Conservation (phyloP, 2,888 invertebrate species). For the Diogma glabrata region DNA sequence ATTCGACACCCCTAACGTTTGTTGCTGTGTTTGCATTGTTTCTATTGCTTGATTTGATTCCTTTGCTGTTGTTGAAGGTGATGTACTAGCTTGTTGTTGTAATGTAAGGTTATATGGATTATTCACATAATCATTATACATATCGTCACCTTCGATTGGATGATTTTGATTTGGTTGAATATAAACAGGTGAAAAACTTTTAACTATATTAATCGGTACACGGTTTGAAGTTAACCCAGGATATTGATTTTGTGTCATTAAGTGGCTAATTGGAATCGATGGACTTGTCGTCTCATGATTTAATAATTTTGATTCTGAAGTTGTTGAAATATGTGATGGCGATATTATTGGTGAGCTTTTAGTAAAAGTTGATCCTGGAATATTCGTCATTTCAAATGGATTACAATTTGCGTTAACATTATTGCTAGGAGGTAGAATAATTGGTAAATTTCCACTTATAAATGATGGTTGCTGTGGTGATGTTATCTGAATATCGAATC, state of each 20-base stretch:
- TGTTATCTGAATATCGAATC: slow-evolving; percentile 30
- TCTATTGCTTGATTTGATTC: not conserved
- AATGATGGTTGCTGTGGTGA: slow-evolving; percentile 17
- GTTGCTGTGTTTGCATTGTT: slow-evolving; percentile 12
- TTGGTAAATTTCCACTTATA: slow-evolving; percentile 4
- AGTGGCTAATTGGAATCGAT: slow-evolving; percentile 31
- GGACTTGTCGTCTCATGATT: slow-evolving; percentile 13
- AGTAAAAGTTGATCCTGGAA: slow-evolving; percentile 10
- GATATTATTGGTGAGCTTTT: no score
- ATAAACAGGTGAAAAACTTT: slow-evolving; percentile 32
- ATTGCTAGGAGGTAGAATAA: not conserved
- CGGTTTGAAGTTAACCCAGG: slow-evolving; percentile 27
- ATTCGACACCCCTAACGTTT: slow-evolving; percentile 30
- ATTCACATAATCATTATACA: slow-evolving; percentile 33
- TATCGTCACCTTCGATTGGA: slow-evolving; percentile 25
- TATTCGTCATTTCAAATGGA: slow-evolving; percentile 5
- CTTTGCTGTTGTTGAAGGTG: slow-evolving; percentile 16
- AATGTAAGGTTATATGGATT: slow-evolving; percentile 36
- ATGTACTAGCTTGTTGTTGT: slow-evolving; percentile 22
- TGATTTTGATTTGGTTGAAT: slow-evolving; percentile 17
- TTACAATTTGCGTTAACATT: no score
- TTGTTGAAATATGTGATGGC: slow-evolving; percentile 15
- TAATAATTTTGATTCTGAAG: slow-evolving; percentile 9
- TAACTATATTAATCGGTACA: slow-evolving; percentile 30
- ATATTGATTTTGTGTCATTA: slow-evolving; percentile 29